Conservation (phyloP, 2,888 invertebrate genomes). For the Pyrrhia umbra region DNA sequence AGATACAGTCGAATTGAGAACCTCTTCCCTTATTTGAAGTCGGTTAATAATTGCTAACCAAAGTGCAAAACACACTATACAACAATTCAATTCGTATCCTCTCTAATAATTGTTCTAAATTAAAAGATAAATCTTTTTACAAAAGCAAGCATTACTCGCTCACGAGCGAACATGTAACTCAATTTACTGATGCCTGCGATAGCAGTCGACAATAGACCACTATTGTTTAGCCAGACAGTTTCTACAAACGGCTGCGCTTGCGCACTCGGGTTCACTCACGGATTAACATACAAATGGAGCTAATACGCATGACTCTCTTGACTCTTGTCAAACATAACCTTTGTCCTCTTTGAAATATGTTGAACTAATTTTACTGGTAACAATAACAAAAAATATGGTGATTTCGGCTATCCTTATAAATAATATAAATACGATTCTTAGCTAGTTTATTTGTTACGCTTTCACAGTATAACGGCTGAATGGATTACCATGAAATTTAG, state of each 20-base stretch:
- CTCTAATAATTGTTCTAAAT: conserved; percentile 2
- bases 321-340: not conserved
- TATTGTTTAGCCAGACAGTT: conserved; percentile 42
- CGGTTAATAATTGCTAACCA: not conserved
- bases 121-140: conserved; percentile 21
- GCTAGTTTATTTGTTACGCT: no score
- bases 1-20: no score
- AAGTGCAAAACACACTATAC: not conserved
- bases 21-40: no score
- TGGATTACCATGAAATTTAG: no score
- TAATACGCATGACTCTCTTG: conserved; percentile 20
- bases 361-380: no score
- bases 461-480: no score
- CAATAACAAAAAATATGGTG: no score
- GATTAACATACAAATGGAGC: conserved; percentile 26
- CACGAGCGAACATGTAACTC: conserved; percentile 13
- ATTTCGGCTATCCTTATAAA: no score
- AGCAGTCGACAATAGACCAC: conserved; percentile 33
- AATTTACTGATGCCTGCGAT: conserved; percentile 47
- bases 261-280: conserved; percentile 35
- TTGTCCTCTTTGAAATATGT: no score
- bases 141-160: not conserved
- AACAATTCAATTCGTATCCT: not conserved
- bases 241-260: conserved; percentile 35
- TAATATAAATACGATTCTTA: no score